Evolutionary conservation across 2,888 invertebrate genomes (phyloP).

Genomic region (Actias luna): DNA sequence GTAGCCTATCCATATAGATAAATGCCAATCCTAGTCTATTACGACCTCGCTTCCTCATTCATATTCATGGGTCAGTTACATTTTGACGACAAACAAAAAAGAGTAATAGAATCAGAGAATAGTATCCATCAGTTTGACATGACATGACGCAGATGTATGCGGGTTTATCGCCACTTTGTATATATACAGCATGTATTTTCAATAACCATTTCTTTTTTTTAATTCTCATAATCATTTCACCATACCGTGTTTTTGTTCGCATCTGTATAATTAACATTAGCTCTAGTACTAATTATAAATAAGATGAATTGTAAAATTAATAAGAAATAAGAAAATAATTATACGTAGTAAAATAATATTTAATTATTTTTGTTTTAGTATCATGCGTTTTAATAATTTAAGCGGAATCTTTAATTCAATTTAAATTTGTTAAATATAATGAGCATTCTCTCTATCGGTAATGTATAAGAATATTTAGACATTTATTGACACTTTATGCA

Average conservation of each 20-base stretch:
- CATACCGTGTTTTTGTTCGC: not conserved
- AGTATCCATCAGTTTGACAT: constrained; percentile 71
- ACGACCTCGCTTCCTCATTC: constrained; percentile 32
- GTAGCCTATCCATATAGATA: not conserved
- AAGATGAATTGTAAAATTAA: too few species aligned
- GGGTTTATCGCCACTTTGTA: constrained; percentile 38
- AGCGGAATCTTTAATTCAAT: too few species aligned
- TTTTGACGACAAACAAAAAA: constrained; percentile 60
- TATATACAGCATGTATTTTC: constrained; percentile 43
- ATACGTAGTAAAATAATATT: too few species aligned
- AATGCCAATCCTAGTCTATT: not conserved
- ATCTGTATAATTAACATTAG: too few species aligned
- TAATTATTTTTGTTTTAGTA: too few species aligned
- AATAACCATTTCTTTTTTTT: not conserved
- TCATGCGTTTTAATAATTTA: too few species aligned
- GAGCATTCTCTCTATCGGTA: too few species aligned
- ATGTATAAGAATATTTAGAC: too few species aligned
- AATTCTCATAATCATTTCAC: not conserved
- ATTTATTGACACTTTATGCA: too few species aligned
- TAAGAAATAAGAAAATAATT: too few species aligned
- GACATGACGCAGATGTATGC: constrained; percentile 49
- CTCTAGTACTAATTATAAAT: too few species aligned
- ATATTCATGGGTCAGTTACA: constrained; percentile 56
- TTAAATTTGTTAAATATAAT: too few species aligned
- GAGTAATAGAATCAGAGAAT: constrained; percentile 73